phyloP scores from a whole-genome alignment of 1,140 invertebrate genomes.

The Magallana angulata region DNA sequence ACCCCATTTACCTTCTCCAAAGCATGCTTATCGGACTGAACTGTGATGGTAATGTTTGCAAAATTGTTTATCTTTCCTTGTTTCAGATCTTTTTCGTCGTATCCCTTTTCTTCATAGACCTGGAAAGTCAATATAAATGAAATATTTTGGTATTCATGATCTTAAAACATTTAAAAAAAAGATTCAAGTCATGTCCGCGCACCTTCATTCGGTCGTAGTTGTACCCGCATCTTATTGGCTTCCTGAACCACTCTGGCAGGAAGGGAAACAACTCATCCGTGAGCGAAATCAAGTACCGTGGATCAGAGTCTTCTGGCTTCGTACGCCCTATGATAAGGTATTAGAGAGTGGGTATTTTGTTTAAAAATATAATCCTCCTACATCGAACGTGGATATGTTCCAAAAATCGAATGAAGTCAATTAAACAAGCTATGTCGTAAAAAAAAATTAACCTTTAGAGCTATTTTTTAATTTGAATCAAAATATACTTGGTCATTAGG shows the following conservation, averaged over 20 bases:
- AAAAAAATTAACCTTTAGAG: no score
- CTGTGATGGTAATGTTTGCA: background rate
- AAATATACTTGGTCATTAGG: no score
- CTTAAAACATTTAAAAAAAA: no score
- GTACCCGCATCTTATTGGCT: conserved; percentile 36
- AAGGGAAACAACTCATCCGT: conserved; percentile 42
- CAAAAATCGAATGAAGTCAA: no score
- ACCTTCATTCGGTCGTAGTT: conserved; percentile 42
- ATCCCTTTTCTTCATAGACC: background rate
- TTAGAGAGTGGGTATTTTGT: no score
- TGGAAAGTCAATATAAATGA: no score
- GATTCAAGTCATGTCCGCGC: no score
- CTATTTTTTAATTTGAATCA: no score
- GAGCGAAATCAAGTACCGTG: conserved; percentile 37
- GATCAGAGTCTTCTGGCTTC: conserved; percentile 43
- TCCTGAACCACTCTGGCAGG: conserved; percentile 22
- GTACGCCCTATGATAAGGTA: background rate
- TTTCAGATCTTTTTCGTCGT: background rate
- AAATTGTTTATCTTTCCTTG: conserved; percentile 3
- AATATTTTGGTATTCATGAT: no score
- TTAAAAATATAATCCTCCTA: no score
- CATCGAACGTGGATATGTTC: no score
- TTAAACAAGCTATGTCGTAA: no score
- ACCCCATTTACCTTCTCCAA: background rate
- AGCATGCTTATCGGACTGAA: background rate